Evolutionary conservation across 2,888 invertebrate genomes (phyloP).

Genomic region (Tetheella fluctuosa): DNA sequence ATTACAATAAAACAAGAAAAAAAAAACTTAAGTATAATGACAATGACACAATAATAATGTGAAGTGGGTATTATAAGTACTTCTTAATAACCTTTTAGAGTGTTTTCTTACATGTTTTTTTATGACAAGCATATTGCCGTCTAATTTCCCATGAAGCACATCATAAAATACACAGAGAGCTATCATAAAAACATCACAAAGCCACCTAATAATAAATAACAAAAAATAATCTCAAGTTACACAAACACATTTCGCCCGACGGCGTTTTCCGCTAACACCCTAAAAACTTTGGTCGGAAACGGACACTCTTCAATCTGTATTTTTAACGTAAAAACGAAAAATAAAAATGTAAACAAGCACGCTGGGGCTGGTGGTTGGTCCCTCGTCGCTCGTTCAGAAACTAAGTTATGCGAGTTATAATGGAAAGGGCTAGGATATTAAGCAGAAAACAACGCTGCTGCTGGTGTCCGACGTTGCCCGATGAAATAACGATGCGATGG

Average conservation of each 20-base stretch:
- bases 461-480: slow-evolving; percentile 15
- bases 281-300: slow-evolving; percentile 15
- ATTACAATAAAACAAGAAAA: too few relatives aligned
- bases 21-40: too few relatives aligned
- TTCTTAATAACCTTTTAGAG: background rate
- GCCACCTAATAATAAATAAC: slow-evolving; percentile 11
- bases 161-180: background rate
- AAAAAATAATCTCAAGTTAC: slow-evolving; percentile 14
- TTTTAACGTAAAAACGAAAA: slow-evolving; percentile 10
- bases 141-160: background rate
- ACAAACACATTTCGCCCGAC: slow-evolving; percentile 13
- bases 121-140: too few relatives aligned
- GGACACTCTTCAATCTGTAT: slow-evolving; percentile 19
- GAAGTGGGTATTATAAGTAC: too few relatives aligned
- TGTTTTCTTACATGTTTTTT: background rate
- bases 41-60: too few relatives aligned
- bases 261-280: slow-evolving; percentile 12
- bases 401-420: slow-evolving; percentile 45
- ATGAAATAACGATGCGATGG: slow-evolving; percentile 27
- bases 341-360: slow-evolving; percentile 12
- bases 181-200: slow-evolving; percentile 6
- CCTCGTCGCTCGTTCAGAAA: slow-evolving; percentile 40
- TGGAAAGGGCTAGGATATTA: slow-evolving; percentile 37
- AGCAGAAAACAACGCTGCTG: slow-evolving; percentile 25
- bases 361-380: slow-evolving; percentile 21